These are phyloP conservation scores for Drosophila kurseongensis DNA, from an alignment of 1,140 invertebrate species.

Conservation along the genomic window DNA sequence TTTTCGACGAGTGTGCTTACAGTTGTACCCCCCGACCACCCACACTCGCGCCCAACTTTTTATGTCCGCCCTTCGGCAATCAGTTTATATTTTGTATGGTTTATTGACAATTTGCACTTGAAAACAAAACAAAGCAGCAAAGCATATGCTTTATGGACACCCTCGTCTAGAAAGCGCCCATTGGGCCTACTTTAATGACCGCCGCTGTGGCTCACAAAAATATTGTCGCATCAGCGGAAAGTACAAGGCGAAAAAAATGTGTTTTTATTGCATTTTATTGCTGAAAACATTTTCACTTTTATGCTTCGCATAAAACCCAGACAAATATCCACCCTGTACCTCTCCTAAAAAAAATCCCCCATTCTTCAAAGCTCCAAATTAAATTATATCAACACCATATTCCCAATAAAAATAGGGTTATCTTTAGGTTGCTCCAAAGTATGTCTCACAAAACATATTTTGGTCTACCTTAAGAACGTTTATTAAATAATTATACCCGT, in stretches of 20 bases:
- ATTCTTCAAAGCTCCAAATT: background rate
- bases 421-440: background rate
- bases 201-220: conserved; percentile 27
- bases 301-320: conserved; percentile 51
- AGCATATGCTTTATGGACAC: conserved; percentile 50
- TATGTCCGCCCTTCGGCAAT: conserved; percentile 48
- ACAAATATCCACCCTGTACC: conserved; percentile 11
- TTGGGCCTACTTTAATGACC: conserved; percentile 28
- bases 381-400: conserved; percentile 3
- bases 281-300: conserved; percentile 52
- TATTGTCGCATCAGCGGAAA: conserved; percentile 53
- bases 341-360: background rate
- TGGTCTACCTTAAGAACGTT: no score
- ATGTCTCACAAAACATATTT: background rate
- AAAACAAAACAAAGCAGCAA: conserved; percentile 39
- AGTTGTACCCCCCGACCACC: conserved; percentile 8
- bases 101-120: conserved; percentile 67
- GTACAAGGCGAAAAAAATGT: conserved; percentile 22
- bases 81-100: conserved; percentile 67
- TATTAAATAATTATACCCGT: no score
- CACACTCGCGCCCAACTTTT: conserved; percentile 38
- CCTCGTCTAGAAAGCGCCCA: conserved; percentile 8
- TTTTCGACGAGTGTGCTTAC: conserved; percentile 62
- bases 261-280: conserved; percentile 65
- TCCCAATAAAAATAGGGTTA: background rate